These are phyloP conservation scores for Mus caroli DNA, from an alignment of 2,797 vertebrate species.

Conservation along the genomic window DNA sequence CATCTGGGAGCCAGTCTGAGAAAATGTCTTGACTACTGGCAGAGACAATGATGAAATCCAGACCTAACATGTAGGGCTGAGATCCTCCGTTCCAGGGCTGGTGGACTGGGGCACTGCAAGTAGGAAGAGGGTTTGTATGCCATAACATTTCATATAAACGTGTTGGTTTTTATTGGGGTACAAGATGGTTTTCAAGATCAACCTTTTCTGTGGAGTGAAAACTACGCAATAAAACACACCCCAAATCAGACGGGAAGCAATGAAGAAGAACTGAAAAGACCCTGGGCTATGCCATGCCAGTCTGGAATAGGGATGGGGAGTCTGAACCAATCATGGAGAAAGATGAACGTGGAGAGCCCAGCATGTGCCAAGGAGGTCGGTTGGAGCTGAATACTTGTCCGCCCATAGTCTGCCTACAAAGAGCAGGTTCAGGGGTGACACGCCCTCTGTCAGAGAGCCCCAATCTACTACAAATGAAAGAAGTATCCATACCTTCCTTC, in stretches of 20 bases:
- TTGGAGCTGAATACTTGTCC: not conserved
- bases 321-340: not conserved
- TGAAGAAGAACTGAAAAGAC: not conserved
- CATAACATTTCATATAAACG: not conserved
- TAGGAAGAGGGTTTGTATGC: not conserved
- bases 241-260: not conserved
- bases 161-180: not conserved
- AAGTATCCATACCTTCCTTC: not conserved
- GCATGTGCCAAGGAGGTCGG: not conserved
- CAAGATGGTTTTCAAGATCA: not conserved
- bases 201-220: not conserved
- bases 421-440: not conserved
- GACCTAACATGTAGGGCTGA: not conserved
- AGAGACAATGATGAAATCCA: constrained; percentile 21
- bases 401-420: not conserved
- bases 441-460: not conserved
- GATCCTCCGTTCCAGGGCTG: too few species aligned
- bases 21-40: not conserved
- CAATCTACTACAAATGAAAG: not conserved
- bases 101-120: not conserved
- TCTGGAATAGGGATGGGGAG: not conserved
- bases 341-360: not conserved
- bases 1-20: constrained; percentile 35
- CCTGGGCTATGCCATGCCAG: not conserved
- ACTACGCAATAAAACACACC: not conserved